Evolutionary conservation across 2,113 vertebrate species (phyloP).

Genomic region (Cryptotis parvus): DNA sequence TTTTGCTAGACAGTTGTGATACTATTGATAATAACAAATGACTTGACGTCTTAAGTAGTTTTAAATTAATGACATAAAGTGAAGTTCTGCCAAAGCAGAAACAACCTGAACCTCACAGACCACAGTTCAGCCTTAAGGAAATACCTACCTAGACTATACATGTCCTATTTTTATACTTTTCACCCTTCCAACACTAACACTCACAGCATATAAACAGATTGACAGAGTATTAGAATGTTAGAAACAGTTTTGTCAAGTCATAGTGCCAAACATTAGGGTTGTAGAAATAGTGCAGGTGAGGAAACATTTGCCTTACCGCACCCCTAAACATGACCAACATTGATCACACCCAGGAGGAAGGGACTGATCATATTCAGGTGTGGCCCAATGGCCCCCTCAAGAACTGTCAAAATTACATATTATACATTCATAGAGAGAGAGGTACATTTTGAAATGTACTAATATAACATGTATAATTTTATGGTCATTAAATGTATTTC

Average conservation of each 20-base stretch:
- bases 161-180: not conserved
- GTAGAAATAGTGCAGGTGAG: too few relatives aligned
- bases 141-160: not conserved
- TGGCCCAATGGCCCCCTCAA: too few relatives aligned
- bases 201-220: not conserved
- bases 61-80: not conserved
- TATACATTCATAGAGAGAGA: too few relatives aligned
- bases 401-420: too few relatives aligned
- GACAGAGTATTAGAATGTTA: not conserved
- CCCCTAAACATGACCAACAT: too few relatives aligned
- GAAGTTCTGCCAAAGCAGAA: not conserved
- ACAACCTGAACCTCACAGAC: not conserved
- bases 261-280: too few relatives aligned
- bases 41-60: not conserved
- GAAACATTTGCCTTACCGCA: too few relatives aligned
- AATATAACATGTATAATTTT: too few relatives aligned
- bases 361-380: too few relatives aligned
- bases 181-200: not conserved
- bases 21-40: not conserved
- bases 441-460: too few relatives aligned
- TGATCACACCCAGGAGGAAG: too few relatives aligned
- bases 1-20: not conserved
- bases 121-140: accelerated
- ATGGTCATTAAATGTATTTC: too few relatives aligned
- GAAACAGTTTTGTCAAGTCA: not conserved